A percentile compares a stretch with the other conserved stretches of the same genome.
Evolutionary conservation across 2,888 invertebrate species (phyloP).

Genomic region (Apotomis turbidana): DNA sequence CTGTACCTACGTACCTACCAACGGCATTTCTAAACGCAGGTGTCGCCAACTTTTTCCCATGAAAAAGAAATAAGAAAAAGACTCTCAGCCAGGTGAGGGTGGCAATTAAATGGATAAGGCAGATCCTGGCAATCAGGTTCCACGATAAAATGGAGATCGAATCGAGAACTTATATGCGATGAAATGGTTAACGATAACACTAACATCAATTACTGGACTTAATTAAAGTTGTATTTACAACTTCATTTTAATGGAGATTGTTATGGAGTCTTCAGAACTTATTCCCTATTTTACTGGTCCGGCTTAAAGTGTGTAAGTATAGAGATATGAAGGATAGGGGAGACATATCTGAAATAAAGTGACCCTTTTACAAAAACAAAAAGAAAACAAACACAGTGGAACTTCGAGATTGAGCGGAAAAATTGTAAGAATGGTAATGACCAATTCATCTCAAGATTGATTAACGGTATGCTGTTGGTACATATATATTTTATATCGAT

Average conservation of each 20-base stretch:
- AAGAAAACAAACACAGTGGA: too few relatives aligned
- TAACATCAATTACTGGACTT: not conserved
- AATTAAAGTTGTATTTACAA: not conserved
- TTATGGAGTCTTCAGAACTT: not conserved
- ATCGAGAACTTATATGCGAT: slow-evolving; percentile 2
- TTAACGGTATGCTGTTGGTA: too few relatives aligned
- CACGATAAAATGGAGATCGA: slow-evolving; percentile 32
- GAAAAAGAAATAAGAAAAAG: slow-evolving; percentile 60
- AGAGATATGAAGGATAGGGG: not conserved
- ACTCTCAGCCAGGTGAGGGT: slow-evolving; percentile 61
- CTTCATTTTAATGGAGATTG: slow-evolving; percentile 4
- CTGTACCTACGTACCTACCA: not conserved
- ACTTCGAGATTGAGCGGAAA: too few relatives aligned
- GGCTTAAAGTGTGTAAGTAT: not conserved
- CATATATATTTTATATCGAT: too few relatives aligned
- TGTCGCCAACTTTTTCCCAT: slow-evolving; percentile 65
- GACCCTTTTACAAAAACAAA: too few relatives aligned
- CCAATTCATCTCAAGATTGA: too few relatives aligned
- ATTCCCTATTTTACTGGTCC: not conserved
- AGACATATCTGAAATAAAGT: too few relatives aligned
- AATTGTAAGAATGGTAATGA: too few relatives aligned
- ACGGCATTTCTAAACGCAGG: slow-evolving; percentile 52
- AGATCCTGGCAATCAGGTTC: slow-evolving; percentile 66
- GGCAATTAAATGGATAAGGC: slow-evolving; percentile 67
- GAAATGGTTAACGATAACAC: slow-evolving; percentile 18